Conservation (phyloP, 2,888 invertebrate genomes). For the Rotaria sp. region DNA sequence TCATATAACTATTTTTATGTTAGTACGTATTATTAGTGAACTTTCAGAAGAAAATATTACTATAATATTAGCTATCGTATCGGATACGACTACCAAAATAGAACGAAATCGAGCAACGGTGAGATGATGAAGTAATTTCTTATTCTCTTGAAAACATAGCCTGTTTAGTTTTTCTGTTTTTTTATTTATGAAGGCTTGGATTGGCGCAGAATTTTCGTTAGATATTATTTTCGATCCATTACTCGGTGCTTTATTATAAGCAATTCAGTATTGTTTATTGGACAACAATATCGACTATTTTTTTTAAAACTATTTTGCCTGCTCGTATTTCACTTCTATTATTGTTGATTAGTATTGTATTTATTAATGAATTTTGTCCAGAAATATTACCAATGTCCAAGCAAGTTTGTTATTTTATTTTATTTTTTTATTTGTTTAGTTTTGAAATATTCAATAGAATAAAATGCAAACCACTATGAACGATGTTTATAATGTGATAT, state of each 20-base stretch:
- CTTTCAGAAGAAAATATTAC: constrained; percentile 92
- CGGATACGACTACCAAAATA: constrained; percentile 76
- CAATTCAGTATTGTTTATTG: constrained; percentile 56
- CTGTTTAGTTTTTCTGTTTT: background rate
- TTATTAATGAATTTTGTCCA: constrained; percentile 67
- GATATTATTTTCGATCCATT: constrained; percentile 93
- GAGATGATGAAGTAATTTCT: constrained; percentile 44
- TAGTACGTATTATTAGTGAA: constrained; percentile 85
- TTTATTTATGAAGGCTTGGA: constrained; percentile 66
- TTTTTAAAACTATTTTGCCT: constrained; percentile 29
- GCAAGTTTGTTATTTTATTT: constrained; percentile 49
- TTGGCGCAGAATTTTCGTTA: constrained; percentile 90
- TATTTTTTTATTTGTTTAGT: background rate
- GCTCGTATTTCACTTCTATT: constrained; percentile 58
- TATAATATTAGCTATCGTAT: constrained; percentile 83
- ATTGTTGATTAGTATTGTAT: constrained; percentile 69
- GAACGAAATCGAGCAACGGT: constrained; percentile 90
- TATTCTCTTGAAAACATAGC: background rate
- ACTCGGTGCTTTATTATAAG: constrained; percentile 81
- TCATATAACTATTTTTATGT: constrained; percentile 75
- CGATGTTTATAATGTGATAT: constrained; percentile 1
- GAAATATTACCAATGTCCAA: constrained; percentile 73
- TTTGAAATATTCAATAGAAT: background rate
- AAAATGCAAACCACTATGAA: background rate
- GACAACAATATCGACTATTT: constrained; percentile 17